phyloP scores from a whole-genome alignment of 2,888 invertebrate species.

The Diarsia brunnea region DNA sequence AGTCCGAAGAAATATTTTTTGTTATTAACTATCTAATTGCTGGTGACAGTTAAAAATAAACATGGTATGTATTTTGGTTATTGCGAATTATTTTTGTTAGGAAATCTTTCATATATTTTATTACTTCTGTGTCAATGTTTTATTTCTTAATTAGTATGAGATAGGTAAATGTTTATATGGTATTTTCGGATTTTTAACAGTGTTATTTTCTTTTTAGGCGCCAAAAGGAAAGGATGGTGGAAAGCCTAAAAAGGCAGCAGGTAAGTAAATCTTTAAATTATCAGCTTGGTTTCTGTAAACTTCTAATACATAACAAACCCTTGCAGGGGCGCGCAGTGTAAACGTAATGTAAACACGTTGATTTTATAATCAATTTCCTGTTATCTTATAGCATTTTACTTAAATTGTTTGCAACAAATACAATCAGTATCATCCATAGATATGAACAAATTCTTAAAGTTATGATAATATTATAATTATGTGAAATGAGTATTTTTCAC shows the following conservation, averaged over 20 bases:
- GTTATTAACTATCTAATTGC: slow-evolving; percentile 10
- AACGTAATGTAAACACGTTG: background rate
- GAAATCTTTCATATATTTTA: background rate
- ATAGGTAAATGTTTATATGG: too few species aligned
- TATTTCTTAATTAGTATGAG: too few species aligned
- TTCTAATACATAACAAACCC: background rate
- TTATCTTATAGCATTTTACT: too few species aligned
- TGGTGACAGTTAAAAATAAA: slow-evolving; percentile 9
- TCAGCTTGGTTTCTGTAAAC: background rate
- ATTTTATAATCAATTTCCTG: too few species aligned
- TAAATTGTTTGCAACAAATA: too few species aligned
- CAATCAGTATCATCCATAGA: too few species aligned
- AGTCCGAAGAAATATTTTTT: slow-evolving; percentile 15
- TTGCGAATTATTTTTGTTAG: background rate
- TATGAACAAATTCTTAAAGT: too few species aligned
- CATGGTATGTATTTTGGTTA: slow-evolving; percentile 49
- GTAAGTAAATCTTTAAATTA: slow-evolving; percentile 68
- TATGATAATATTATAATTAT: background rate
- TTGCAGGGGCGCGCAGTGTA: background rate
- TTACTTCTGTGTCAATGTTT: background rate
- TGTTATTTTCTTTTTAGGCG: slow-evolving; percentile 76
- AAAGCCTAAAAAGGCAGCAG: slow-evolving; percentile 83
- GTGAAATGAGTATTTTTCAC: background rate
- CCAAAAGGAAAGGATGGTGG: slow-evolving; percentile 78
- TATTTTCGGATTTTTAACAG: background rate